phyloP scores from a whole-genome alignment of 1,140 invertebrate species.

The Agrypnia vestita region DNA sequence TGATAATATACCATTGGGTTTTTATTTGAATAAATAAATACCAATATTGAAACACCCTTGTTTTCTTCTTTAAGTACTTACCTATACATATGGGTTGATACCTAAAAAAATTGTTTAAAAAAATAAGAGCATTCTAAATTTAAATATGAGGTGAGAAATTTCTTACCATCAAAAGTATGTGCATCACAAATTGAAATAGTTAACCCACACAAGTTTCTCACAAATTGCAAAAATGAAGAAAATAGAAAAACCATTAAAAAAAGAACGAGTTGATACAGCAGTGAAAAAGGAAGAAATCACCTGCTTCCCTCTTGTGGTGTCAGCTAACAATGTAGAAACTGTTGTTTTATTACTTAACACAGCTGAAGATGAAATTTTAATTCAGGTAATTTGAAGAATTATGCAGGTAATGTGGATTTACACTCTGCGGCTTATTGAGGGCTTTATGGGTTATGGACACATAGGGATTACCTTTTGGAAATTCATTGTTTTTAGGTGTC shows the following conservation, averaged over 20 bases:
- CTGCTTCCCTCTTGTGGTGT: conserved; percentile 49
- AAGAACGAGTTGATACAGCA: conserved; percentile 35
- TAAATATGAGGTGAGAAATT: background rate
- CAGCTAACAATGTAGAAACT: conserved; percentile 50
- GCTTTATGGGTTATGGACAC: too few relatives aligned
- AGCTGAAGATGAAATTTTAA: conserved; percentile 45
- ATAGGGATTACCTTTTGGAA: too few relatives aligned
- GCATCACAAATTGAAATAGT: too few relatives aligned
- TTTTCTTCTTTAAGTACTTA: too few relatives aligned
- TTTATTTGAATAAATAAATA: background rate
- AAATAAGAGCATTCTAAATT: background rate
- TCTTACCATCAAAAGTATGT: background rate
- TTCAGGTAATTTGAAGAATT: conserved; percentile 32
- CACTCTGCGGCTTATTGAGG: too few relatives aligned
- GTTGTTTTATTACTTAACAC: conserved; percentile 49
- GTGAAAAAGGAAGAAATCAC: conserved; percentile 41
- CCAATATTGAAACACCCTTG: background rate
- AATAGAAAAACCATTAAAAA: conserved; percentile 45
- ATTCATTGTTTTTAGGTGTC: too few relatives aligned
- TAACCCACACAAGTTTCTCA: too few relatives aligned
- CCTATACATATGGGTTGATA: too few relatives aligned
- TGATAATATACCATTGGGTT: background rate
- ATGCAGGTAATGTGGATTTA: too few relatives aligned
- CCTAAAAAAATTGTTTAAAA: too few relatives aligned
- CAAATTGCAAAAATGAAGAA: conserved; percentile 22